Percentiles rank a stretch among this genome's conserved stretches.
Conservation (phyloP, 2,797 vertebrate genomes). For the Rhabdomys pumilio region DNA sequence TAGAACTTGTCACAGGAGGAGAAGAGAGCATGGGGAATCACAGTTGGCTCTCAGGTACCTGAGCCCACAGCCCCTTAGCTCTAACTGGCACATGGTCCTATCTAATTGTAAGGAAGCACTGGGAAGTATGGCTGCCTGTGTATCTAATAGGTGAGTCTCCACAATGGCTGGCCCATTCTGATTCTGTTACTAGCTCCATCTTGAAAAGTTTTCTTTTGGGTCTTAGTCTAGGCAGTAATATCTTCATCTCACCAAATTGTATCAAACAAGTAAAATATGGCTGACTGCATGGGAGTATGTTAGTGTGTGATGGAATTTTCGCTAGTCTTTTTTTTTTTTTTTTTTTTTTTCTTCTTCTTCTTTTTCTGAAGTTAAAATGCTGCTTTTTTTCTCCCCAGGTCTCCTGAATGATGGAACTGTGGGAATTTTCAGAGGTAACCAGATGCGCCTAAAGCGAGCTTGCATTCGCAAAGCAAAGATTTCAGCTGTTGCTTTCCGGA, state of each 20-base stretch:
- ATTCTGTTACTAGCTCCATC: slow-evolving; percentile 44
- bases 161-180: background rate
- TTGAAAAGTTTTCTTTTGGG: slow-evolving; percentile 51
- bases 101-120: background rate
- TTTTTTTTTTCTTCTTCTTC: background rate
- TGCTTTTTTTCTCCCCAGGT: slow-evolving; percentile 89
- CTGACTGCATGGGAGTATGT: background rate
- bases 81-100: background rate
- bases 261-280: slow-evolving; percentile 62
- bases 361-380: slow-evolving; percentile 62
- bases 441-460: slow-evolving; percentile 96
- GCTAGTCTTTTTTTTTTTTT: slow-evolving; percentile 46
- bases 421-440: slow-evolving; percentile 96
- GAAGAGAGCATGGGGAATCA: slow-evolving; percentile 48
- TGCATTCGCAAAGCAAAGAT: slow-evolving; percentile 97
- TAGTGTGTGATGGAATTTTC: slow-evolving; percentile 56
- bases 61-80: background rate
- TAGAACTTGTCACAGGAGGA: slow-evolving; percentile 4
- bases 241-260: slow-evolving; percentile 39
- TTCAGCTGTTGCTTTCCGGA: slow-evolving; percentile 97
- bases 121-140: background rate
- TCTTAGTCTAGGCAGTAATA: background rate
- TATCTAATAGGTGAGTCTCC: background rate
- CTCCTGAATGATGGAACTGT: slow-evolving; percentile 97
- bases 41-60: background rate